Evolutionary conservation across 2,888 invertebrate genomes (phyloP), one percentile per base, ranked within the genome.

Genomic region (Rapana venosa): DNA sequence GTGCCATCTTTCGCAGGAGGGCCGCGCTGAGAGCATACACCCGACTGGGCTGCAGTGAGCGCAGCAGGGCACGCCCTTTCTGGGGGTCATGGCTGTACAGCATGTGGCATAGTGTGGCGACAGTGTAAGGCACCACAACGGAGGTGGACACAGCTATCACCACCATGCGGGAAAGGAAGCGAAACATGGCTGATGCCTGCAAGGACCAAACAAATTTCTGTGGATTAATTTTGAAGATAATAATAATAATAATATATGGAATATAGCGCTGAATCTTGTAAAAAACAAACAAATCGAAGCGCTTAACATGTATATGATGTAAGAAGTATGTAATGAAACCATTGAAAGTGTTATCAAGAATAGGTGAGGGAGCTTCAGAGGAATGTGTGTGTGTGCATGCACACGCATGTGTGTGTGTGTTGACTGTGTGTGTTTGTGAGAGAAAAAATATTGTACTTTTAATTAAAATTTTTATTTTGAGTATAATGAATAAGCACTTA

Each of bases 61-160:
- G 91, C n/a, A 92, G 91, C 87, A 93, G 94, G 85, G 93, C 94
- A 85, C 94, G 92, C 26, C 92, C 92, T 11, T 93, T 91, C 79
- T 92, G 92, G 32, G 95, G 95, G 94, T 95, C 95, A 36, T 95
- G 95, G 35, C 95, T 95, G 92, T 94, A 94, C 13, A 95, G 91
- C n/a, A 95, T 84, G 89, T 95, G 95, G 83, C 94, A 93, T 26
- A 95, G 81, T 0, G 95, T 85, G 11, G 95, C 94, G n/a, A 95
- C 91, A 0, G 94, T 94, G 89, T 96, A 96, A 0, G 96, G 95
- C 35, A 96, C 92, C 11, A 93, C 94, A 0, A 95, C 93, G 74
- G 94, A 94, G 36, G 95, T 92, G 1, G 95, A 92, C 0, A 84
- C 90, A 58, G 90, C 88, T n/a, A 91, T 83, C 36, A 92, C 36